Evolutionary conservation across 2,797 vertebrate species (phyloP), one percentile per base, ranked within the genome.

Genomic region (Gastrophryne carolinensis): DNA sequence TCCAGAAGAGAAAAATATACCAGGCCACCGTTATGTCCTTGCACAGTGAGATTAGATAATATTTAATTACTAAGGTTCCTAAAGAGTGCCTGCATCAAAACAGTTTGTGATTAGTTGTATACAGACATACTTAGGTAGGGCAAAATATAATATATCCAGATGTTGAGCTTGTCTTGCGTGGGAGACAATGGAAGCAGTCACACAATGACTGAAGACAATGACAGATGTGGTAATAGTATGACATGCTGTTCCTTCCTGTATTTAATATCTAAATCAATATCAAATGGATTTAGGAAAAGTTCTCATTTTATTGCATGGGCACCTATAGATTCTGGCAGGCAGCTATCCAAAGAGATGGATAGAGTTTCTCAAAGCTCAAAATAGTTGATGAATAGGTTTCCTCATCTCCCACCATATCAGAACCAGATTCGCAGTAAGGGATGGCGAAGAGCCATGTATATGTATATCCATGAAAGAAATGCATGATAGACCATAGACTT

Each of bases 391-490:
- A 65, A 34, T 12, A 9, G 3, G 13, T 66, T 66, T 66, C 26
- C 21, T 32, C 15, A 13, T 32, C 5, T 2, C 19, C 23, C 13
- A 12, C 7, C 11, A 3, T 34, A 67, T 67, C 64, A 37, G 49
- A 21, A 21, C 12, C 26, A 41, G 34, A 13, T 88, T 87, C 86
- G 87, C 89, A 81, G 89, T 83, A 88, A 83, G 84, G 87, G 88
- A 87, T 87, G 39, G 39, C 39, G 1, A 85, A 79, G 82, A 83
- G 64, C 82, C 66, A 86, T 56, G 84, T 81, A 75, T 79, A 81
- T 67, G 63, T 52, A 41, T 58, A 58, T 87, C 89, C 88, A 85
- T 89, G 84, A 87, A 89, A 88, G 85, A 85, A 81, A 86, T 81
- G 0, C 56, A 83, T 79, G 87, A 80, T 80, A 32, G 19, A 53